Percentiles rank a stretch among this genome's conserved stretches.
These are phyloP conservation scores for Diadophis punctatus DNA, from an alignment of 2,113 vertebrate species.

Conservation along the genomic window DNA sequence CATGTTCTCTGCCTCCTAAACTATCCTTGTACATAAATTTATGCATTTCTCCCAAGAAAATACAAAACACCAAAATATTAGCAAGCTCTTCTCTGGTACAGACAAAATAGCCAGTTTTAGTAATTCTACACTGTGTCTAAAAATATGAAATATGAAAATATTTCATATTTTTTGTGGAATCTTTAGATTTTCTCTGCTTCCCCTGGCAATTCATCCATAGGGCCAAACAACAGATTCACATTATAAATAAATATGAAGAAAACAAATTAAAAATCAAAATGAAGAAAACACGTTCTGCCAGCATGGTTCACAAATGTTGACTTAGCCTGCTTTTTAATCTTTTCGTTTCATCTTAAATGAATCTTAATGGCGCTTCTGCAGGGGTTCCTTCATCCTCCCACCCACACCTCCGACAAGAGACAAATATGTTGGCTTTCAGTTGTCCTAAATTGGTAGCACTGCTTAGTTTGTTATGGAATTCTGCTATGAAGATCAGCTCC, in stretches of 20 bases:
- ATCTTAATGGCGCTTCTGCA: neutral
- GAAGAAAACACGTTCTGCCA: neutral
- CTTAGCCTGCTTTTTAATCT: constrained; percentile 35
- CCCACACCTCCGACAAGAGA: constrained; percentile 23
- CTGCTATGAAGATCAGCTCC: neutral
- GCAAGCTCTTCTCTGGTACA: neutral
- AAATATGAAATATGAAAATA: too few species aligned
- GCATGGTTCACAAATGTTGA: neutral
- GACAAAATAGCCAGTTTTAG: constrained; percentile 1
- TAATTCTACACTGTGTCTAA: neutral
- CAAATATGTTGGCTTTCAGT: constrained; percentile 2
- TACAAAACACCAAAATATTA: constrained; percentile 8
- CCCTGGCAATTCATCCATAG: neutral
- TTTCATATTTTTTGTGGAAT: neutral
- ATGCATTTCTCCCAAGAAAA: neutral
- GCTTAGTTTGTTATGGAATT: neutral
- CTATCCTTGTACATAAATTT: neutral
- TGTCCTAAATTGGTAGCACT: neutral
- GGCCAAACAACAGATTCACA: neutral
- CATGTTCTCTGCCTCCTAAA: neutral
- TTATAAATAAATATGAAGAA: neutral
- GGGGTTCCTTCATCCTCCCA: neutral
- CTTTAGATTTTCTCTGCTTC: neutral
- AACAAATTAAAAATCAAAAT: neutral
- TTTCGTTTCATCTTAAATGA: constrained; percentile 23